Conservation (phyloP, 2,113 vertebrate genomes). For the Pollachius pollachius region DNA sequence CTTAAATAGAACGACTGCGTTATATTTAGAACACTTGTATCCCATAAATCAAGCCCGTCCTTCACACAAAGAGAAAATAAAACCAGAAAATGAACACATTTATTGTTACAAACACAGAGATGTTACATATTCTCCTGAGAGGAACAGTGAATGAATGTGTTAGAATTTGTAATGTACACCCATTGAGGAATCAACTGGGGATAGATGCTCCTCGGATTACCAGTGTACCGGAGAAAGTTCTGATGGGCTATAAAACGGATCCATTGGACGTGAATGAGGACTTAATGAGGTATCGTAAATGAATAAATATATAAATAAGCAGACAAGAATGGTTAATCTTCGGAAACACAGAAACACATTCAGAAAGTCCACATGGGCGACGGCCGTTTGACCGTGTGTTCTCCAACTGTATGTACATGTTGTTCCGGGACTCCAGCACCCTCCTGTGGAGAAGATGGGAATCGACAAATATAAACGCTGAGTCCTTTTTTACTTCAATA, state of each 20-base stretch:
- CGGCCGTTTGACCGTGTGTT: conserved; percentile 31
- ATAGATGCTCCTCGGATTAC: neutral
- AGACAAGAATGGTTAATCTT: conserved; percentile 34
- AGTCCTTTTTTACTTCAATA: too few species aligned
- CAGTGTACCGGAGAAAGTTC: conserved; percentile 1
- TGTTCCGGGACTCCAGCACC: conserved; percentile 55
- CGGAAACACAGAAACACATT: conserved; percentile 27
- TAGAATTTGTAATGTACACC: conserved; percentile 23
- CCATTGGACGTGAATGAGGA: conserved; percentile 52
- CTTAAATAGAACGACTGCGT: too few species aligned
- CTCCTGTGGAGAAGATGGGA: conserved; percentile 38
- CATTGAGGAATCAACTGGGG: conserved; percentile 15
- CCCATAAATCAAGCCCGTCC: too few species aligned
- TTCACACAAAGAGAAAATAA: conserved; percentile 39
- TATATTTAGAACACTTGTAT: too few species aligned
- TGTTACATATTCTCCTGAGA: conserved; percentile 51
- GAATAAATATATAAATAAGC: conserved; percentile 28
- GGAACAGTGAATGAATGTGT: conserved; percentile 39
- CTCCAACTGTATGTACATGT: conserved; percentile 63
- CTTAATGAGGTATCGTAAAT: conserved; percentile 19
- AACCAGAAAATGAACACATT: conserved; percentile 61
- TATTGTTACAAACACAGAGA: conserved; percentile 70
- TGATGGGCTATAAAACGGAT: conserved; percentile 20
- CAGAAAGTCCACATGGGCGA: conserved; percentile 36
- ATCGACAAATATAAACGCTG: neutral